Conservation (phyloP, 2,888 invertebrate species). For the Rhyacophila evoluta region DNA sequence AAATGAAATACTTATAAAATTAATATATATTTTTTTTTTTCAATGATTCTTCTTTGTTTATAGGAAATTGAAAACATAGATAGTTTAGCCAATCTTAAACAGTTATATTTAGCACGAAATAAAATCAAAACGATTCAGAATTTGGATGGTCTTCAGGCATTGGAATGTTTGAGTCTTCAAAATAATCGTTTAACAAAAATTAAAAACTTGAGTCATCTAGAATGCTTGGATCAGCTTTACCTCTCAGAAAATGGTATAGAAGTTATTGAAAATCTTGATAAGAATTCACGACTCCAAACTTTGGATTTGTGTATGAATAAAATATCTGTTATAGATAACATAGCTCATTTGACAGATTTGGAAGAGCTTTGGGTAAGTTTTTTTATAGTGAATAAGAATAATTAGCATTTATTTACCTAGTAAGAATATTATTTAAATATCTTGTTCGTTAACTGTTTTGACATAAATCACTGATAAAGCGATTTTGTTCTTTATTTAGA, state of each 20-base stretch:
- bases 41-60: constrained; percentile 54
- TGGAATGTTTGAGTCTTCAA: constrained; percentile 89
- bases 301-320: constrained; percentile 92
- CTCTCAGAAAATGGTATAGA: constrained; percentile 93
- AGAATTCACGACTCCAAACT: constrained; percentile 80
- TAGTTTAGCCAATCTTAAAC: constrained; percentile 78
- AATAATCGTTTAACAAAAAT: constrained; percentile 90
- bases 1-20: not conserved
- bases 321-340: constrained; percentile 82
- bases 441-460: too few species aligned
- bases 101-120: constrained; percentile 93
- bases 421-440: too few species aligned
- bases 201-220: constrained; percentile 83
- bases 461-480: too few species aligned
- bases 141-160: constrained; percentile 76
- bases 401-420: too few species aligned
- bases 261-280: constrained; percentile 80
- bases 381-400: too few species aligned
- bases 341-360: constrained; percentile 80
- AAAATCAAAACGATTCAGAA: constrained; percentile 92
- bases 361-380: constrained; percentile 93
- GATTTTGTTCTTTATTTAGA: too few species aligned
- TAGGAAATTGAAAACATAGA: constrained; percentile 90
- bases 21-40: too few species aligned
- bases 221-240: constrained; percentile 87